A percentile compares a stretch with the other conserved stretches of the same genome.
Conservation (phyloP, 2,888 invertebrate species). For the Drosophila sordidula region DNA sequence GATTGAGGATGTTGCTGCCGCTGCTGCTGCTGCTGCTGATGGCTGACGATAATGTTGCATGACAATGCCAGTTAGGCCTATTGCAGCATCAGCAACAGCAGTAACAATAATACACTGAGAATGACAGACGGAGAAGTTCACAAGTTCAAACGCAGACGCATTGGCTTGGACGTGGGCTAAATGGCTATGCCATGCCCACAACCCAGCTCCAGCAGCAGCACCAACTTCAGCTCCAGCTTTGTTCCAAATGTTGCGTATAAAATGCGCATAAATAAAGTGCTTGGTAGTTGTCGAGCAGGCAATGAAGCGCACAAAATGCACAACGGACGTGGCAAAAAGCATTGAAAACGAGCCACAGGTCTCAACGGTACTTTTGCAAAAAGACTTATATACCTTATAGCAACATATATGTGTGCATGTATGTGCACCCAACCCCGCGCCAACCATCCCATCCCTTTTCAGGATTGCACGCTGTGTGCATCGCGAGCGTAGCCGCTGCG, state of each 20-base stretch:
- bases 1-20: conserved; percentile 30
- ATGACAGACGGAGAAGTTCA: conserved; percentile 62
- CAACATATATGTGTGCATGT: background rate
- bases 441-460: conserved; percentile 42
- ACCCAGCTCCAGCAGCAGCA: conserved; percentile 2
- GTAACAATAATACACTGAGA: conserved; percentile 44
- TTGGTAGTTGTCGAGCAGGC: conserved; percentile 27
- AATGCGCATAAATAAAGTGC: conserved; percentile 74
- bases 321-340: conserved; percentile 41
- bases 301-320: conserved; percentile 34
- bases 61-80: conserved; percentile 49
- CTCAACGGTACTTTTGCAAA: conserved; percentile 67
- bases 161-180: conserved; percentile 35
- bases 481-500: conserved; percentile 44
- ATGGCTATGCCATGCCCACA: conserved; percentile 46
- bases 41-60: conserved; percentile 58
- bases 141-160: conserved; percentile 64
- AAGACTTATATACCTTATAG: conserved; percentile 25
- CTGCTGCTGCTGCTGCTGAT: conserved; percentile 29
- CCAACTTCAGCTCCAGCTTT: conserved; percentile 19
- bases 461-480: conserved; percentile 44
- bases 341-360: conserved; percentile 41
- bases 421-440: conserved; percentile 11
- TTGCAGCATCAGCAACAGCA: conserved; percentile 30
- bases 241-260: conserved; percentile 65